Conservation (phyloP, 2,113 vertebrate species). For the Lamprologus callipterus region DNA sequence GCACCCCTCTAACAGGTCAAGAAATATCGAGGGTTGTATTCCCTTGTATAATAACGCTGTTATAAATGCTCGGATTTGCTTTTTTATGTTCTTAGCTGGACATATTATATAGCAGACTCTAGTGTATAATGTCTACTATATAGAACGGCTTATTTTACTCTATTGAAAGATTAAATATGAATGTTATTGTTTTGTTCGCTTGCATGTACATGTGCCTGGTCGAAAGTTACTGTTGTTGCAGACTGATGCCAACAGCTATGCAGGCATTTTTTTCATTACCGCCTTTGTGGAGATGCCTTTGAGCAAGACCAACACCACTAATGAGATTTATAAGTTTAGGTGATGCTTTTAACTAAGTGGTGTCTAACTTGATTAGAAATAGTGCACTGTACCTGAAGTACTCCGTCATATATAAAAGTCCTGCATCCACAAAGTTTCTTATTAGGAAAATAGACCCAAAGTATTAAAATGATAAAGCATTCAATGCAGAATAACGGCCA, state of each 20-base stretch:
- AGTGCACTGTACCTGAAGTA: background rate
- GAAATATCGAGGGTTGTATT: fast-evolving
- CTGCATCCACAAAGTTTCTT: background rate
- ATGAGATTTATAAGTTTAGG: background rate
- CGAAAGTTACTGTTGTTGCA: background rate
- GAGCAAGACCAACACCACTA: background rate
- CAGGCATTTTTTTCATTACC: background rate
- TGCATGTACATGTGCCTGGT: background rate
- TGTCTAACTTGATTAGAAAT: background rate
- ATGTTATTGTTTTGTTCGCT: background rate
- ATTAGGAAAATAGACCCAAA: fast-evolving
- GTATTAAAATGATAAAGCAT: background rate
- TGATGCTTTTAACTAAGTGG: background rate
- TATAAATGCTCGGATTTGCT: background rate
- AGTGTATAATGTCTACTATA: background rate
- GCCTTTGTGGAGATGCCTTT: background rate
- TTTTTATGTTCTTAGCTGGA: background rate
- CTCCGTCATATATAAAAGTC: background rate
- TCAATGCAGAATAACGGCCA: background rate
- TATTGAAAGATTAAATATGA: background rate
- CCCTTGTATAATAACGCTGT: background rate
- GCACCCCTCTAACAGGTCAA: background rate
- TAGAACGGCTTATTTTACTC: background rate
- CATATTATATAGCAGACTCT: background rate
- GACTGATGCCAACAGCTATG: background rate